Evolutionary conservation across 2,797 vertebrate genomes (phyloP), one percentile per base, ranked within the genome.

Genomic region (Pipistrellus kuhlii): DNA sequence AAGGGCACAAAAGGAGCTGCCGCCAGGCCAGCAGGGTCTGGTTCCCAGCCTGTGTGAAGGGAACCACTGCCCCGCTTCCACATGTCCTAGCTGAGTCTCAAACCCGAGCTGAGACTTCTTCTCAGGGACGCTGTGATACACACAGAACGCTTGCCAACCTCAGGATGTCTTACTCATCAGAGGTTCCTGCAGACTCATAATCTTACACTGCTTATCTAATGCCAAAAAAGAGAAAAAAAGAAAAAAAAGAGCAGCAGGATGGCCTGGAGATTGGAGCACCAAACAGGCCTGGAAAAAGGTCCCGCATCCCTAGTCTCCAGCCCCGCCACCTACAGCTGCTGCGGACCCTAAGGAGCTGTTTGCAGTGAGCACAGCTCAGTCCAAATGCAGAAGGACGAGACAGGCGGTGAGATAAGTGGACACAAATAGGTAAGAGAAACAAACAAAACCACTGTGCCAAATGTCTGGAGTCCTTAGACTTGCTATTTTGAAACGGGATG

Each of bases 1-100:
- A 77, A 62, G 78, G 23, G 69, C 8, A 91, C 10, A 71, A 84
- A 91, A 89, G 27, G 12, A 66, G 48, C 85, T 93, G 75, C 44
- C 10, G n/a, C n/a, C n/a, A n/a, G 1, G 38, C 12, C 44, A 12
- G 44, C 9, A 10, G 11, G 44, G 44, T 10, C 44, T 4, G 76
- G 88, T 84, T 76, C 84, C 14, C 27, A 84, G 44, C 44, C 44
- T 2, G 44, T 11, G 44, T 44, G 44, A 93, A 30, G 14, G 18
- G 88, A 78, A 73, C 18, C 48, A 55, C 92, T 7, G 27, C 68
- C 87, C 20, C 23, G 30, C 30, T 69, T 80, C 73, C 84, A 72
- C 88, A 85, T 48, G 68, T 71, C 51, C 48, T 64, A 85, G 82
- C 48, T 51, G 59, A 51, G 73, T 85, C 55, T 84, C 83, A 69